Evolutionary conservation across 2,888 invertebrate species (phyloP).

Genomic region (Cephus spinipes): DNA sequence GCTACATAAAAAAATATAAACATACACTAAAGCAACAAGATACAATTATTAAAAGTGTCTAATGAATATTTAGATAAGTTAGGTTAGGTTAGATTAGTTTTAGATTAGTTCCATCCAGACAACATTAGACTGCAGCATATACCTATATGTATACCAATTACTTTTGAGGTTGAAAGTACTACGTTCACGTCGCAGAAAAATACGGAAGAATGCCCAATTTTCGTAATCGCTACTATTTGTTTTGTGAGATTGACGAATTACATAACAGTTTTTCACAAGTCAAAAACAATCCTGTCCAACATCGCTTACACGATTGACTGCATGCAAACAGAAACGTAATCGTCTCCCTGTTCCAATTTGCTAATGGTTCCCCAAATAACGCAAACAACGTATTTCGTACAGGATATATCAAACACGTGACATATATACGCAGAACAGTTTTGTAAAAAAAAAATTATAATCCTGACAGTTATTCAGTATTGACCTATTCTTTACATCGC

Average conservation of each 20-base stretch:
- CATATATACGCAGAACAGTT: background rate
- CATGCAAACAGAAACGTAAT: background rate
- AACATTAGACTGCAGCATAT: background rate
- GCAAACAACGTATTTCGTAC: background rate
- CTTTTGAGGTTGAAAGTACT: background rate
- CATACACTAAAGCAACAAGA: background rate
- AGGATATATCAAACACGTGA: background rate
- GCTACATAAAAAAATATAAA: background rate
- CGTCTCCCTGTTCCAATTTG: background rate
- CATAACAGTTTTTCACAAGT: background rate
- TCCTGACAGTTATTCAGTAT: background rate
- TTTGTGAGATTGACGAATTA: background rate
- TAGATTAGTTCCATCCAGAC: background rate
- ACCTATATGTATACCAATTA: background rate
- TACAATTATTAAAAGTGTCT: background rate
- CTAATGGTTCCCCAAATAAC: background rate
- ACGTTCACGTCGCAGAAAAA: background rate
- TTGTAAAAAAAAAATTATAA: background rate
- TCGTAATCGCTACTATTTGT: background rate
- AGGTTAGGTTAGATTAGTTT: no score
- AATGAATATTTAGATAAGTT: background rate
- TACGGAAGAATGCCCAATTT: background rate
- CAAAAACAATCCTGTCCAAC: background rate
- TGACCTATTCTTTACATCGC: background rate
- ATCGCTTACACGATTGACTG: background rate